Percentiles rank a stretch among this genome's conserved stretches.
Evolutionary conservation across 2,113 vertebrate genomes (phyloP).

Genomic region (Paraplagusia blochii): DNA sequence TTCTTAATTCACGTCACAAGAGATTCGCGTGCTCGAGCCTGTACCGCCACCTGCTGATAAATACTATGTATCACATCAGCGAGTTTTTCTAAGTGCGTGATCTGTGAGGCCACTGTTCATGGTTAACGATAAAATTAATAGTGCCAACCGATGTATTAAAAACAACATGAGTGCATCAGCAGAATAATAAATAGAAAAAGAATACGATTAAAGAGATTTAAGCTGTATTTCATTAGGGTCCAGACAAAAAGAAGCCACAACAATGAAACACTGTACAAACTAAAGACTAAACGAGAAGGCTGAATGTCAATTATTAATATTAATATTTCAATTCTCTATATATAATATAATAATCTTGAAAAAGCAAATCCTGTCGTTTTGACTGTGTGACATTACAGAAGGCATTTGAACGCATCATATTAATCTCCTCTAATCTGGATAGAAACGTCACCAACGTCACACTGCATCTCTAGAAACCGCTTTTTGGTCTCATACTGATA

Average conservation of each 20-base stretch:
- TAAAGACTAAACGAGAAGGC: too few species aligned
- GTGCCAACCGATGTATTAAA: not conserved
- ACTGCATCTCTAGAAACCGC: constrained; percentile 44
- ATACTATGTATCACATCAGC: constrained; percentile 11
- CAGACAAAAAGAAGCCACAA: too few species aligned
- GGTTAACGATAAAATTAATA: too few species aligned
- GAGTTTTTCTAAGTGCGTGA: constrained; percentile 1
- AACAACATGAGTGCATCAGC: not conserved
- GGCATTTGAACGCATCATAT: constrained; percentile 52
- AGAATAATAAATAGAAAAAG: too few species aligned
- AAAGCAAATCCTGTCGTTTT: constrained; percentile 1
- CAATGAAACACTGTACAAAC: too few species aligned
- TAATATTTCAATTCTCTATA: too few species aligned
- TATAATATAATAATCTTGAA: too few species aligned
- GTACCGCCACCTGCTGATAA: constrained; percentile 70
- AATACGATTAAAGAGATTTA: too few species aligned
- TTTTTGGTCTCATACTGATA: constrained; percentile 37
- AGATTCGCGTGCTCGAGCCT: constrained; percentile 24
- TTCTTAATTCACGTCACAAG: too few species aligned
- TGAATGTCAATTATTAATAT: too few species aligned
- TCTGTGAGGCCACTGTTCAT: constrained; percentile 39
- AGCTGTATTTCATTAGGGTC: too few species aligned
- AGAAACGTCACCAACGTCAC: constrained; percentile 48
- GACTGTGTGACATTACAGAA: constrained; percentile 28
- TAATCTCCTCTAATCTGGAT: constrained; percentile 69